Percentiles rank a stretch among this genome's conserved stretches.
Evolutionary conservation across 2,888 invertebrate species (phyloP).

Genomic region (Drosophila paramelanica): DNA sequence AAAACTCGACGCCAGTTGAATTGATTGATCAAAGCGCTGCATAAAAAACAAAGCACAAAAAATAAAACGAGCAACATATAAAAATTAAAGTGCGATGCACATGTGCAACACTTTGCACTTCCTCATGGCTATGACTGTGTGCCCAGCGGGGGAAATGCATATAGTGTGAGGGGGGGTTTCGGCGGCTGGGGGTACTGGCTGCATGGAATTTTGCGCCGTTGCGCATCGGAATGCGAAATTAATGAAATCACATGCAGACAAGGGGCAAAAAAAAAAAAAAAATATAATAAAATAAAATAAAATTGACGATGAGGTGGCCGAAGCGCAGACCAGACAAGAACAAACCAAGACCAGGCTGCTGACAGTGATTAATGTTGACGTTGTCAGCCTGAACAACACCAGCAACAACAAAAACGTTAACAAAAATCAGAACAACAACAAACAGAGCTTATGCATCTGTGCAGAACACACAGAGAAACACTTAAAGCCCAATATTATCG

Average conservation of each 20-base stretch:
- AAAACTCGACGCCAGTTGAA: conserved; percentile 69
- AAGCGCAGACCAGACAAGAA: conserved; percentile 22
- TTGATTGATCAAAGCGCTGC: conserved; percentile 78
- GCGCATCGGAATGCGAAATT: conserved; percentile 80
- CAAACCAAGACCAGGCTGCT: conserved; percentile 36
- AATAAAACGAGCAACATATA: conserved; percentile 44
- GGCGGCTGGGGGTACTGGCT: conserved; percentile 5
- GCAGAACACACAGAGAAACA: conserved; percentile 37
- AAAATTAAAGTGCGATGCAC: conserved; percentile 77
- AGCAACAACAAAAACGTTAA: conserved; percentile 12
- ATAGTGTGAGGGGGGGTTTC: not conserved
- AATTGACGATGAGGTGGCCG: conserved; percentile 75
- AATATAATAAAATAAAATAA: not conserved
- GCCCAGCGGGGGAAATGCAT: not conserved
- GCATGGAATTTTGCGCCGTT: conserved; percentile 73
- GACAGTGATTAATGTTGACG: conserved; percentile 79
- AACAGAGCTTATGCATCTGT: conserved; percentile 23
- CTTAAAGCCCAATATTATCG: conserved; percentile 53
- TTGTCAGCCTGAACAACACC: conserved; percentile 30
- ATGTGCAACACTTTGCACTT: conserved; percentile 81
- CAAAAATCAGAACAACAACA: conserved; percentile 10
- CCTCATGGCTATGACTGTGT: conserved; percentile 55
- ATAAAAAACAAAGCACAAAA: conserved; percentile 22
- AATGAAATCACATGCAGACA: conserved; percentile 78
- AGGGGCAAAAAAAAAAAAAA: conserved; percentile 10